A percentile compares a stretch with the other conserved stretches of the same genome.
Conservation (phyloP, 2,113 vertebrate genomes). For the Dromaius novaehollandiae region DNA sequence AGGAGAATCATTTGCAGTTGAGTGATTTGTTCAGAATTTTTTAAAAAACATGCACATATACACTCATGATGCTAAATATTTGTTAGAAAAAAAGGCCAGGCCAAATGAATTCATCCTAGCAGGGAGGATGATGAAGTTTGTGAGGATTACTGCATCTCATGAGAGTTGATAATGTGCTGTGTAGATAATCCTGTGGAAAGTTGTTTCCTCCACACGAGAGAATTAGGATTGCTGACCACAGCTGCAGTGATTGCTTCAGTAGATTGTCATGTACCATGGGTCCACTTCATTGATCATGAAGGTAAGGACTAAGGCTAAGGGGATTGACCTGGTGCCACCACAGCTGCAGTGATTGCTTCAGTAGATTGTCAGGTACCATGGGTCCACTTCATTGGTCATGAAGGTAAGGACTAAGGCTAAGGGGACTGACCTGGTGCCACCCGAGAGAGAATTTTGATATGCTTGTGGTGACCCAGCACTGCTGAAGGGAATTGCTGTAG, state of each 20-base stretch:
- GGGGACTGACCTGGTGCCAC: background rate
- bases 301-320: background rate
- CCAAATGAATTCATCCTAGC: background rate
- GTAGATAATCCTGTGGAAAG: background rate
- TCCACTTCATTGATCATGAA: background rate
- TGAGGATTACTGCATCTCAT: background rate
- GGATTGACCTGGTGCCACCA: background rate
- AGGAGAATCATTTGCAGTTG: background rate
- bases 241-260: accelerated
- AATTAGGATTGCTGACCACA: accelerated
- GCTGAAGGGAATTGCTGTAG: background rate
- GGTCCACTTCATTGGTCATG: background rate
- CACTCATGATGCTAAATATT: background rate
- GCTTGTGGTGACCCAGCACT: background rate
- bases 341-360: accelerated
- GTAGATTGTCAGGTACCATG: background rate
- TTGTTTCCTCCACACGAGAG: accelerated
- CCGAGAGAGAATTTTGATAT: background rate
- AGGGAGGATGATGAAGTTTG: background rate
- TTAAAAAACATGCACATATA: background rate
- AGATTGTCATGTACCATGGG: accelerated
- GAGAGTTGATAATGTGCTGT: background rate
- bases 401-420: background rate
- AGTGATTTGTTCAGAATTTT: background rate
- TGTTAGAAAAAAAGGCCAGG: background rate